phyloP scores from a whole-genome alignment of 2,113 vertebrate species.

The Malurus alboscapulatus region DNA sequence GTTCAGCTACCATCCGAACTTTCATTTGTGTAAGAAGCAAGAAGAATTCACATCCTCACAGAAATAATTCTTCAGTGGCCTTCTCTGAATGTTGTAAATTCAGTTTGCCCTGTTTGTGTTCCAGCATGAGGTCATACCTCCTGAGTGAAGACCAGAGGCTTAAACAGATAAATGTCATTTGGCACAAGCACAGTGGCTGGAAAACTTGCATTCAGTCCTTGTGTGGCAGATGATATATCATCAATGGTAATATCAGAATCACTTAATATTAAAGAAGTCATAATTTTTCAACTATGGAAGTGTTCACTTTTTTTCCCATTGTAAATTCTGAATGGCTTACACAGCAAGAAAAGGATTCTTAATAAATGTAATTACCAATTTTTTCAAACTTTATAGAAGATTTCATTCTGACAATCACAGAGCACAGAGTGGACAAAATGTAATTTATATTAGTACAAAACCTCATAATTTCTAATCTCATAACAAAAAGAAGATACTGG shows the following conservation, averaged over 20 bases:
- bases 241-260: neutral
- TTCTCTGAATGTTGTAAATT: neutral
- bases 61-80: neutral
- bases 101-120: neutral
- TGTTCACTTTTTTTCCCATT: neutral
- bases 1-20: neutral
- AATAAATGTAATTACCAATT: conserved; percentile 4
- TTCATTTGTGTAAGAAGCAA: neutral
- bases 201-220: neutral
- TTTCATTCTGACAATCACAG: neutral
- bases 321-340: neutral
- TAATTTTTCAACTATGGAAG: neutral
- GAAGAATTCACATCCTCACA: neutral
- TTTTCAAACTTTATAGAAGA: conserved; percentile 27
- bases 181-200: neutral
- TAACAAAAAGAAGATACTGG: neutral
- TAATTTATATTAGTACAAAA: conserved; percentile 39
- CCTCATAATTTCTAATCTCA: neutral
- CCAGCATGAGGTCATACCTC: neutral
- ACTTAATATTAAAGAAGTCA: neutral
- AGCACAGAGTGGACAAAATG: conserved; percentile 6
- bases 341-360: conserved; percentile 25
- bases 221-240: neutral
- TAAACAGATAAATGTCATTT: neutral
- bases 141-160: neutral